Base-by-base conservation (phyloP, 2,113 vertebrate genomes). In the Cyanistes caeruleus region DNA sequence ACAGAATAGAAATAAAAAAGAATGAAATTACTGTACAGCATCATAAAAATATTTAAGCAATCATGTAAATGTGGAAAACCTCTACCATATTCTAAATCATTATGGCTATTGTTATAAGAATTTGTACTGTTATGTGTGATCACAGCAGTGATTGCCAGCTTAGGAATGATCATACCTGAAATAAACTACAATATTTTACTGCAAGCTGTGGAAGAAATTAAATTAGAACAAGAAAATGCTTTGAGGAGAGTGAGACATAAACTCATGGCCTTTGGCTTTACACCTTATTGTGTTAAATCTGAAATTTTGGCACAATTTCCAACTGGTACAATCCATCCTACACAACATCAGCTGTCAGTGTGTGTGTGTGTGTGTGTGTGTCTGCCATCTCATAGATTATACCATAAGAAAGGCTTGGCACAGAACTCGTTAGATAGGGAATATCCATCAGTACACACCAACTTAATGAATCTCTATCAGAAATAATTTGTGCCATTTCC, bases 1-100 rank as follows among this genome's bases (percentile, higher is more conserved):
- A 77, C 33, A 68, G 64, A 76, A 39, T 16, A 65, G 81, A 81
- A 95, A 86, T 81, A 84, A 93, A 91, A 91, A 91, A 33, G 17
- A 70, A 90, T 78, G 2, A 75, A 78, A 89, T 90, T 87, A 44
- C 52, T 56, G 5, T 28, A 60, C 22, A 86, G 13, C 48, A 62
- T 53, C 67, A 94, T 87, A 85, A 83, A 88, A 84, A 27, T 58
- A 23, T 83, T 94, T 90, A 87, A 79, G 49, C 60, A 87, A 80
- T 87, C 53, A 87, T 83, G 46, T 60, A 79, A 87, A 69, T 83
- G 46, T 87, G 81, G 41, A 89, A 92, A 93, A 49, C 3, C 5
- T 84, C 22, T 55, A 52, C 24, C 12, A 70, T 78, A 65, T 82
- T 93, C 77, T 35, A 89, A 89, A 72, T 23, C 37, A 65, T 87